phyloP scores from a whole-genome alignment of 2,888 invertebrate species.

The Labia minor region DNA sequence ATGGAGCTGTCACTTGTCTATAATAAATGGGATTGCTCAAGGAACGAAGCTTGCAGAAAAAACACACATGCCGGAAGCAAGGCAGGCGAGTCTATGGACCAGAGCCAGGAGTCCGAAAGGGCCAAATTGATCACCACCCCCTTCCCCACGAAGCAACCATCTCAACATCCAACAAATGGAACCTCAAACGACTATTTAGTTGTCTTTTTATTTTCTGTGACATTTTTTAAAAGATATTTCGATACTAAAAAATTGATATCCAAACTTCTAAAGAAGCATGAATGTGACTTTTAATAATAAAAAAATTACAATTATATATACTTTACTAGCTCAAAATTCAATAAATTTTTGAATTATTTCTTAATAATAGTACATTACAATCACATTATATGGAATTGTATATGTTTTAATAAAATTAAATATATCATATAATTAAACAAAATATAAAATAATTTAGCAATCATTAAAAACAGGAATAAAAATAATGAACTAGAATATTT shows the following conservation, averaged over 20 bases:
- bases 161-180: conserved; percentile 4
- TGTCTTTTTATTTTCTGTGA: not conserved
- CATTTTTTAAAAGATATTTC: not conserved
- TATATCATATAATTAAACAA: too few relatives aligned
- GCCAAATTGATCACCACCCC: not conserved
- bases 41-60: conserved; percentile 5
- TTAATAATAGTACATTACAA: too few relatives aligned
- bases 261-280: too few relatives aligned
- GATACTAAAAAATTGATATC: not conserved
- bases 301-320: too few relatives aligned
- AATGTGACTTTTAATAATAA: too few relatives aligned
- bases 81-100: not conserved
- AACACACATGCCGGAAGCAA: not conserved
- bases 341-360: too few relatives aligned
- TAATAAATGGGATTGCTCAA: conserved; percentile 13
- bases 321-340: too few relatives aligned
- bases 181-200: conserved; percentile 13
- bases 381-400: too few relatives aligned
- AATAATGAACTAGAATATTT: too few relatives aligned
- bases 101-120: conserved; percentile 8
- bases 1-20: conserved; percentile 5
- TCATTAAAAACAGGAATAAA: too few relatives aligned
- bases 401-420: too few relatives aligned
- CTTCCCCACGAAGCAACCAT: not conserved
- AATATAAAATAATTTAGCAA: too few relatives aligned